Evolutionary conservation across 2,888 invertebrate genomes (phyloP).

Genomic region (Lottia gigantea): DNA sequence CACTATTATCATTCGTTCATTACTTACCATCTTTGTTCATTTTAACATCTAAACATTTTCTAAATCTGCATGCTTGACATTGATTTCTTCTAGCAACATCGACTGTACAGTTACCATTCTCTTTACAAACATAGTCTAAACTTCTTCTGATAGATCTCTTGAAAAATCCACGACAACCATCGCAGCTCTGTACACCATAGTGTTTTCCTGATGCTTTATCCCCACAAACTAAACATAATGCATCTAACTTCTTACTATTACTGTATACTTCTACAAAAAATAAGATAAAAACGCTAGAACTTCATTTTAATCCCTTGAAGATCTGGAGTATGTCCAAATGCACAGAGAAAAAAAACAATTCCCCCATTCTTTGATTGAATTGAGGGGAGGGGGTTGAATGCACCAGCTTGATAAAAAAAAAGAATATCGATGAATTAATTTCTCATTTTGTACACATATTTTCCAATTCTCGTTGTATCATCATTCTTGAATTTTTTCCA

Average conservation of each 20-base stretch:
- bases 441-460: too few species aligned
- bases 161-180: slow-evolving; percentile 85
- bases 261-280: background rate
- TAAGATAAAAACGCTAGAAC: background rate
- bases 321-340: too few species aligned
- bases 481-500: too few species aligned
- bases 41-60: slow-evolving; percentile 89
- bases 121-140: slow-evolving; percentile 91
- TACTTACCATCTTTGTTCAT: slow-evolving; percentile 92
- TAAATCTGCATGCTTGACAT: slow-evolving; percentile 93
- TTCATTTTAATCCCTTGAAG: too few species aligned
- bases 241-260: slow-evolving; percentile 67
- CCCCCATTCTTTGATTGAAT: too few species aligned
- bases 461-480: too few species aligned
- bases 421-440: too few species aligned
- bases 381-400: too few species aligned
- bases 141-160: slow-evolving; percentile 90
- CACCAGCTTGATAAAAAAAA: too few species aligned
- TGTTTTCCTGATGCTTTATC: slow-evolving; percentile 69
- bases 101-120: slow-evolving; percentile 86
- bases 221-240: slow-evolving; percentile 69
- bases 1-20: too few species aligned
- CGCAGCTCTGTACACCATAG: slow-evolving; percentile 71
- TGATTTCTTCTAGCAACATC: slow-evolving; percentile 93
- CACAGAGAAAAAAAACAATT: too few species aligned